Base-by-base conservation (phyloP, 2,797 vertebrate genomes). In the Setipinna tenuifilis region DNA sequence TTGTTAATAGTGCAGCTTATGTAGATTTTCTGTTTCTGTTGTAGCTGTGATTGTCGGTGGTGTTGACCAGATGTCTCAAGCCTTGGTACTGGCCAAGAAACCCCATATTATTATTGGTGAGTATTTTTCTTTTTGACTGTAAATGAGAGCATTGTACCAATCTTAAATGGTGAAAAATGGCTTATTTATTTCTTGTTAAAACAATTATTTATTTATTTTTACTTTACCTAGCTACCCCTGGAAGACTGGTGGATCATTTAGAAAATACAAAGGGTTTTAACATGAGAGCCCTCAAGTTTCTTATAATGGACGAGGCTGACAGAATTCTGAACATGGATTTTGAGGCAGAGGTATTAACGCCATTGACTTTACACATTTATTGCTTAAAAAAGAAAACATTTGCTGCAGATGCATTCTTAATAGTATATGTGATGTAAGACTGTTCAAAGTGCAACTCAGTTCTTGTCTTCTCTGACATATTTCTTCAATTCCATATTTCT, bases 251-350 rank as follows among this genome's bases (percentile, higher is more conserved):
- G 21, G 98, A 99, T 91, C 98, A 99, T 89, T 88, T 99, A 91
- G 98, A 99, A 90, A 99, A 99, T 93, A 99, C 98, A 0, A 99
- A 98, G 90, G 98, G 98, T 59, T 99, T 99, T 92, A 96, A 96
- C 6, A 93, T 99, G 31, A 91, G 98, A 90, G 96, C 97, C 0
- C 94, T 99, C 46, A 98, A 98, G 85, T 99, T 96, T 89, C 92
- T 99, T 58, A 97, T 99, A 86, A 99, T 99, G 98, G 98, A 99
- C 50, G 98, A 99, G 91, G 98, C 98, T 0, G 98, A 99, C 90
- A 93, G 98, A 87, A 99, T 99, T 88, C 95, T 99, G 84, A 99
- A 99, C 93, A 99, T 99, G 98, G 98, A 99, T 94, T 99, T 99
- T 90, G 98, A 99, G 93, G 97, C 98, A 0, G 98, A 99, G 96